Evolutionary conservation across 2,888 invertebrate genomes (phyloP).

Genomic region (Drosophila acutilabella): DNA sequence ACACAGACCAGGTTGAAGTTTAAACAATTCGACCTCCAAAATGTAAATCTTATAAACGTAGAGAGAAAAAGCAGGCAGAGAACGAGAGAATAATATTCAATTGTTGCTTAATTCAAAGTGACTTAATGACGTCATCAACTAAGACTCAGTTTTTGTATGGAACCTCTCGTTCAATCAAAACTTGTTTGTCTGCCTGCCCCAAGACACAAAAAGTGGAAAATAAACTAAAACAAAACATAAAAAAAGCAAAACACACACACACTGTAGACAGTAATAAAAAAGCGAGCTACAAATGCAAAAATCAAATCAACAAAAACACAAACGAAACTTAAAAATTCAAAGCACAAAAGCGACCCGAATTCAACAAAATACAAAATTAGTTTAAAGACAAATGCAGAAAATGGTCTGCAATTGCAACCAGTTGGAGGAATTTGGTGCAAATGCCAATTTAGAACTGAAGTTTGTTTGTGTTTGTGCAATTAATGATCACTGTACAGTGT

Average conservation of each 20-base stretch:
- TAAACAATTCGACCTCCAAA: slow-evolving; percentile 67
- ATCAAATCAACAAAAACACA: slow-evolving; percentile 50
- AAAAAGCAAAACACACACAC: slow-evolving; percentile 21
- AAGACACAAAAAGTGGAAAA: slow-evolving; percentile 24
- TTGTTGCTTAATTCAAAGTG: slow-evolving; percentile 65
- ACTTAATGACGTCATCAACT: slow-evolving; percentile 64
- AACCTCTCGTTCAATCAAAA: slow-evolving; percentile 68
- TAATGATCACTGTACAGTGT: slow-evolving; percentile 7
- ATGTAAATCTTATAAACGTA: slow-evolving; percentile 45
- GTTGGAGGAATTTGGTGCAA: slow-evolving; percentile 64
- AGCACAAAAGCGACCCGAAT: slow-evolving; percentile 49
- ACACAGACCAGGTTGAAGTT: slow-evolving; percentile 43
- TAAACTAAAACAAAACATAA: slow-evolving; percentile 30
- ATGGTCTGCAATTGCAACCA: slow-evolving; percentile 42
- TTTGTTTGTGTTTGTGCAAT: slow-evolving; percentile 21
- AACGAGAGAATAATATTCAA: slow-evolving; percentile 58
- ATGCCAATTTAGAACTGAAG: slow-evolving; percentile 56
- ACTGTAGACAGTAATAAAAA: slow-evolving; percentile 29
- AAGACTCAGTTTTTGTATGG: slow-evolving; percentile 49
- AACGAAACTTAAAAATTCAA: slow-evolving; percentile 63
- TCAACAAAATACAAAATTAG: slow-evolving; percentile 15
- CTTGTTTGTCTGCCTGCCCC: slow-evolving; percentile 65
- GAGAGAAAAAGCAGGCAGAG: background rate
- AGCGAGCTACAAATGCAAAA: slow-evolving; percentile 26
- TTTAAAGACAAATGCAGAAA: slow-evolving; percentile 37